Base-by-base conservation (phyloP, 2,797 vertebrate species). In the Molossus molossus region DNA sequence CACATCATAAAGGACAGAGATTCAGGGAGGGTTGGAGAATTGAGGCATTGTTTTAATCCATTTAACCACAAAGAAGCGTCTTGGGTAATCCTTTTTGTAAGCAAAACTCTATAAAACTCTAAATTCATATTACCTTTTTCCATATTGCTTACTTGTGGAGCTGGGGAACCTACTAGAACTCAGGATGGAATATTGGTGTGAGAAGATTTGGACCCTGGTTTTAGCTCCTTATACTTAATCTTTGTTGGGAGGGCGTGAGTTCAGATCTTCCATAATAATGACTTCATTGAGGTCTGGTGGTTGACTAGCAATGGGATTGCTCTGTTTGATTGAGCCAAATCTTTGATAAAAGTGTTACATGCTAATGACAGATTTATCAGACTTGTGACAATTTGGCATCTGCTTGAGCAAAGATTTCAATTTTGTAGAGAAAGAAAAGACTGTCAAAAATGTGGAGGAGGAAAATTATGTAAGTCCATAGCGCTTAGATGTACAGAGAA, bases 401-500 rank as follows among this genome's bases (percentile, higher is more conserved):
- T 90, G 27, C 11, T 86, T 79, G n/a, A 70, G 75, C 15, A 93
- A 93, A 93, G 81, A 77, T 93, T 96, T 96, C 29, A 75, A 53
- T 90, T 72, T 77, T 40, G 50, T 25, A 75, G 60, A 91, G 69
- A 76, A 93, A 90, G 10, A 55, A 80, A 95, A 91, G 65, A 69
- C 58, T 76, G 37, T 92, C 53, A 67, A 91, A 96, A 92, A 81
- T 87, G 13, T 93, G 77, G 12, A 89, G 65, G 72, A 91, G 25
- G 94, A 96, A 96, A 72, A 93, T 64, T 87, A 91, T 84, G 25
- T 90, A 94, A 79, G 73, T 87, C 70, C 85, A 40, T 80, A 79
- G 64, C 55, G 60, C 62, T 70, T 90, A 87, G 55, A 85, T 65
- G 33, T 55, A 12, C 11, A 48, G 60, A 62, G 27, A 67, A 70